Evolutionary conservation across 2,888 invertebrate species (phyloP).

Genomic region (Neocrepidodera transversa): DNA sequence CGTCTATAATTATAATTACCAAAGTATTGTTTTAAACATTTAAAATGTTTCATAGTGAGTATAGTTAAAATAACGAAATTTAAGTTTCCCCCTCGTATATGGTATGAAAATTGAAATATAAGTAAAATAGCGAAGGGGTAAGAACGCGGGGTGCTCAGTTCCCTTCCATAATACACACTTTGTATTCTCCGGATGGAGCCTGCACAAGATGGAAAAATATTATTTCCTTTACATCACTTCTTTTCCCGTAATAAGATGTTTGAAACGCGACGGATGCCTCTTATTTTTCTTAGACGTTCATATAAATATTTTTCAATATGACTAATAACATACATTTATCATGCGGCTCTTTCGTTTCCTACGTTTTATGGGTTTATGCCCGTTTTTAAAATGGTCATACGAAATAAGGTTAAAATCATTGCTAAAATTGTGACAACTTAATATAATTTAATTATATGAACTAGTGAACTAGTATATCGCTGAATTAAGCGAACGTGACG

Average conservation of each 20-base stretch:
- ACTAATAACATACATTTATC: constrained; percentile 32
- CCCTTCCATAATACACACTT: constrained; percentile 57
- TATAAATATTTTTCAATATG: constrained; percentile 40
- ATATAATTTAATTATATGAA: too few relatives aligned
- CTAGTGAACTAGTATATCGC: too few relatives aligned
- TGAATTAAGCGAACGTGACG: too few relatives aligned
- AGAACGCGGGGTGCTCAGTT: constrained; percentile 52
- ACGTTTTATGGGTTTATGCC: not conserved
- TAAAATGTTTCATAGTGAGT: too few relatives aligned
- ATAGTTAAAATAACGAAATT: too few relatives aligned
- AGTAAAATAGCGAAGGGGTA: constrained; percentile 51
- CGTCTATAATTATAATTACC: too few relatives aligned
- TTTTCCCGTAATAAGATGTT: constrained; percentile 54
- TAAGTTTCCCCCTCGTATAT: constrained; percentile 43
- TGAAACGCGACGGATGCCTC: constrained; percentile 46
- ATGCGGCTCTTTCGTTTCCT: not conserved
- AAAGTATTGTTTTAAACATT: too few relatives aligned
- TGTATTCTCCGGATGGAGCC: constrained; percentile 57
- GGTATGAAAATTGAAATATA: constrained; percentile 58
- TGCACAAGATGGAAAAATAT: constrained; percentile 58
- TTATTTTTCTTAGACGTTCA: constrained; percentile 39
- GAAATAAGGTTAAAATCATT: not conserved
- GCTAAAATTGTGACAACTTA: too few relatives aligned
- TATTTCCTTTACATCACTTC: constrained; percentile 58
- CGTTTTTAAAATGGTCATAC: not conserved